A percentile compares a stretch with the other conserved stretches of the same genome.
Evolutionary conservation across 2,888 invertebrate genomes (phyloP).

Genomic region (Trilocha varians): DNA sequence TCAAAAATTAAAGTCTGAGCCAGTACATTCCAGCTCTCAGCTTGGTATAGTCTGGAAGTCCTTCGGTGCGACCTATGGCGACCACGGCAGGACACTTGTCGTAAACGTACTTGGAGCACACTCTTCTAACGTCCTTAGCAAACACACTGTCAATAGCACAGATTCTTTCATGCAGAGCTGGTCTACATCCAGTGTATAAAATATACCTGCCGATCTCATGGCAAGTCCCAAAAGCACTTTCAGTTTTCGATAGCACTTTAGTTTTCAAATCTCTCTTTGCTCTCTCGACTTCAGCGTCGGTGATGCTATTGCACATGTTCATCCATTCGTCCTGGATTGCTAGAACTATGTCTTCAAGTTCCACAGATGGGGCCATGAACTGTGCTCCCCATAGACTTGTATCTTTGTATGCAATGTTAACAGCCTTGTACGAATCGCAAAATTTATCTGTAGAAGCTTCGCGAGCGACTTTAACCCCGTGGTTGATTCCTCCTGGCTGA

Average conservation of each 20-base stretch:
- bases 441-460: constrained; percentile 76
- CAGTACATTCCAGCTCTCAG: constrained; percentile 88
- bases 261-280: constrained; percentile 93
- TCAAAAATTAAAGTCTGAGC: constrained; percentile 57
- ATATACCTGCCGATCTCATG: constrained; percentile 97
- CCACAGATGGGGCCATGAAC: constrained; percentile 80
- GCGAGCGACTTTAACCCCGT: constrained; percentile 85
- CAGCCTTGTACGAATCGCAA: constrained; percentile 93
- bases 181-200: constrained; percentile 89
- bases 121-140: constrained; percentile 81
- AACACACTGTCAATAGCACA: constrained; percentile 86
- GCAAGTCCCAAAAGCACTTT: constrained; percentile 91
- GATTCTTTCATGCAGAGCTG: constrained; percentile 89
- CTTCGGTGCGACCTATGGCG: constrained; percentile 91
- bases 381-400: constrained; percentile 97
- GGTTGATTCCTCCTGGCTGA: constrained; percentile 87
- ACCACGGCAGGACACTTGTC: constrained; percentile 93
- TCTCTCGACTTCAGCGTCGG: constrained; percentile 89
- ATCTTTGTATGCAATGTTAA: constrained; percentile 97
- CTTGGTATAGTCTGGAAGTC: constrained; percentile 86
- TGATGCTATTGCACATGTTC: constrained; percentile 85
- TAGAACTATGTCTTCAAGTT: constrained; percentile 79
- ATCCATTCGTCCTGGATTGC: constrained; percentile 87
- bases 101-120: constrained; percentile 89
- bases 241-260: constrained; percentile 90